Base-by-base conservation (phyloP, 1,140 invertebrate species). In the Stenopsyche tienmushanensis region DNA sequence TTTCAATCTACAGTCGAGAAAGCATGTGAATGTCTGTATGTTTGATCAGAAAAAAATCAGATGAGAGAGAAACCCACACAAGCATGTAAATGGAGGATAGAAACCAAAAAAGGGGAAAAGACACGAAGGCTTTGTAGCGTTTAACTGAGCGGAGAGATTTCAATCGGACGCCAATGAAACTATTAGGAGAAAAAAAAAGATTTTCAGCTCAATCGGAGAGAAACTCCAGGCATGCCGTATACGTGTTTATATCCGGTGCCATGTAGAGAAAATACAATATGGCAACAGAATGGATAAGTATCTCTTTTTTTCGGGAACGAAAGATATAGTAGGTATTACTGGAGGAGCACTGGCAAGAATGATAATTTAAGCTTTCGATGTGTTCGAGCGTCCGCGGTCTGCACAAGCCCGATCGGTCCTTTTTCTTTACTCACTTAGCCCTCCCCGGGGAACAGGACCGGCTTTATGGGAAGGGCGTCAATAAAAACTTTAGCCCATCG, bases 151-250 rank as follows among this genome's bases (percentile, higher is more conserved):
- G 47, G 21, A 50, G 41, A 50, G 47, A 50, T 50, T 50, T 50
- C 47, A 21, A 50, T 50, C 41, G 41, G 41, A 44, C 18, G 18
- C n/a, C 41, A 44, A 2, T 44, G 41, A 44, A 44, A 44, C 41
- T 44, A 44, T 44, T 44, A 44, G 17, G 47, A n/a, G 23, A 50
- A 50, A 20, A 13, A 3, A 20, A 5, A 50, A 50, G 21, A 20
- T 10, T 34, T 34, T 13, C 7, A 3, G 17, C 2, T 50, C 18
- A 5, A 17, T 3, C 2, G 47, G 18, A 21, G 23, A 50, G 47
- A 50, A 20, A 18, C 17, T 50, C 3, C 23, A n/a, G 47, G 18
- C 47, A 2, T 23, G 13, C 47, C 21, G 17, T 21, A 20, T 50
- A 20, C 47, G 47, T 21, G 21, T 50, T 23, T 23, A 18, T 20